Percentiles rank a stretch among this genome's conserved stretches.
phyloP scores from a whole-genome alignment of 2,888 invertebrate genomes.

The Amphipoea lucens region DNA sequence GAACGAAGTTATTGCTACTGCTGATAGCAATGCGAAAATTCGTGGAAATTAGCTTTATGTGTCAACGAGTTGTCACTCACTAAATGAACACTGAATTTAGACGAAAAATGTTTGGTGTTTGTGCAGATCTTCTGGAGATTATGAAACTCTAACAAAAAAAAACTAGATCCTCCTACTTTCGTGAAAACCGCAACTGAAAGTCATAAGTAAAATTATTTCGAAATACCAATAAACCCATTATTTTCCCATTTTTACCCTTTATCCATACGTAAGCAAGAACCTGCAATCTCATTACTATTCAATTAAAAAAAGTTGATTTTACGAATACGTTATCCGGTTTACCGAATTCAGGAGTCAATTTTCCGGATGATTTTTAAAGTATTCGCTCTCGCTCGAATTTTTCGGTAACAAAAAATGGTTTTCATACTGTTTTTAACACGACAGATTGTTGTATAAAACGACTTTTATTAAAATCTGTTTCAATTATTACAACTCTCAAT shows the following conservation, averaged over 20 bases:
- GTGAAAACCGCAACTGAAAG: background rate
- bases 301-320: conserved; percentile 16
- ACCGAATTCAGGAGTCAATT: conserved; percentile 19
- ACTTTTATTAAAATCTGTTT: background rate
- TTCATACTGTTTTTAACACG: background rate
- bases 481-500: background rate
- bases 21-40: background rate
- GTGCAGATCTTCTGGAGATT: background rate
- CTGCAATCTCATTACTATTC: conserved; percentile 8
- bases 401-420: background rate
- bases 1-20: background rate
- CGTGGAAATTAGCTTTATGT: background rate
- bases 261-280: background rate
- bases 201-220: background rate
- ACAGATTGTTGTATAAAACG: background rate
- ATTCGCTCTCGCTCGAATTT: background rate
- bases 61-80: background rate
- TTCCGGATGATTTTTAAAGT: conserved; percentile 12
- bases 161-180: background rate
- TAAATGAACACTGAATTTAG: background rate
- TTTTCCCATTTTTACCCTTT: background rate
- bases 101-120: background rate
- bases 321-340: background rate
- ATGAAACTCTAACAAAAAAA: background rate
- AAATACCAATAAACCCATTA: background rate